These are phyloP conservation scores for Drosophila ficusphila DNA, from an alignment of 1,140 invertebrate genomes.

Conservation along the genomic window DNA sequence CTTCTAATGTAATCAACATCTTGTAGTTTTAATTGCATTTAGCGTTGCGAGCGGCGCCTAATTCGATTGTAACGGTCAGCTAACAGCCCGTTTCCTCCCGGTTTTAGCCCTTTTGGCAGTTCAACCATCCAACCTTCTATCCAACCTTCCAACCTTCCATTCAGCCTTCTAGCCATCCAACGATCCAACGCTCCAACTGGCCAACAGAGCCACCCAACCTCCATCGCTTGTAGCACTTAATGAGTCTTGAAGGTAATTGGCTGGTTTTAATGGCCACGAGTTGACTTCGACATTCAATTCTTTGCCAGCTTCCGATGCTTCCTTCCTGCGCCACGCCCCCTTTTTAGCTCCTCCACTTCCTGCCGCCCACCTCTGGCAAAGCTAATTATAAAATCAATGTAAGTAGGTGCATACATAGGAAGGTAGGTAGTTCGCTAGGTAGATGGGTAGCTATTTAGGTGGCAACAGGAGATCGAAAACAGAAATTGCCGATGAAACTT, in stretches of 20 bases:
- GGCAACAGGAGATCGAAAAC: not conserved
- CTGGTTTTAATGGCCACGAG: slow-evolving; percentile 72
- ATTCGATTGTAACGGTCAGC: slow-evolving; percentile 80
- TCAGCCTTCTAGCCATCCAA: not conserved
- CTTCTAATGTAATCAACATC: slow-evolving; percentile 81
- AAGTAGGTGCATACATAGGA: slow-evolving; percentile 54
- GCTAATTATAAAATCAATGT: slow-evolving; percentile 78
- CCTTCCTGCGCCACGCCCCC: slow-evolving; percentile 10
- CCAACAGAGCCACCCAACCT: not conserved
- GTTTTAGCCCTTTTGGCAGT: slow-evolving; percentile 18
- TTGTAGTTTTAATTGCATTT: slow-evolving; percentile 81
- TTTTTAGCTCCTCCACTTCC: slow-evolving; percentile 1
- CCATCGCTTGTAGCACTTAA: slow-evolving; percentile 68
- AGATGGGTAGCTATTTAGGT: slow-evolving; percentile 14
- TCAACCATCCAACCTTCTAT: not conserved
- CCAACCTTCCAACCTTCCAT: not conserved
- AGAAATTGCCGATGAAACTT: no score
- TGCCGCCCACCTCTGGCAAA: slow-evolving; percentile 23
- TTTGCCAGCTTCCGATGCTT: slow-evolving; percentile 40
- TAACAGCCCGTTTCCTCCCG: slow-evolving; percentile 31
- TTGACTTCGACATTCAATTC: slow-evolving; percentile 67
- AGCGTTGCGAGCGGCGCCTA: slow-evolving; percentile 75
- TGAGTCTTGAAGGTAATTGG: slow-evolving; percentile 80
- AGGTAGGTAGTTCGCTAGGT: no score
- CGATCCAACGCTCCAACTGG: no score